Base-by-base conservation (phyloP, 2,888 invertebrate genomes). In the Campopleginae sp. region DNA sequence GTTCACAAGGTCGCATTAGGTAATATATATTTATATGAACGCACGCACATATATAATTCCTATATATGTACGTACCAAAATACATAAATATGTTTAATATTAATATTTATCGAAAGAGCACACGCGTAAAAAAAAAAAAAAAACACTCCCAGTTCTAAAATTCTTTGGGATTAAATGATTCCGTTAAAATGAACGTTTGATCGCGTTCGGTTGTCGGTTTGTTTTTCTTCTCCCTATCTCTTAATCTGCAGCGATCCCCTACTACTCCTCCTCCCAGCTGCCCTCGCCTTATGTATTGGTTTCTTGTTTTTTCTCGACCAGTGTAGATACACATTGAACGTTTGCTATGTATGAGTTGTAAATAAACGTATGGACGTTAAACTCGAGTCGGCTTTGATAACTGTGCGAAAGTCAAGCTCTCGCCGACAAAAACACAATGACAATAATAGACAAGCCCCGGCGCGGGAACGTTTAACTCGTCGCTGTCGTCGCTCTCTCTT, bases 1-100 rank as follows among this genome's bases (percentile, higher is more conserved):
- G 82, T 76, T 88, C 88, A 88, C 87, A 87, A 87, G 80, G 71
- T 82, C 86, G 84, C 66, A 84, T 87, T 83, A 65, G 70, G 10
- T 48, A 19, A 63, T 77, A 46, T 78, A 63, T 75, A 48, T 83
- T 27, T 77, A 46, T 42, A 46, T 31, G n/a, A 17, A 27, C 38
- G 14, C 31, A 46, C 17, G 42, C 54, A 58, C 27, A 46, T 42
- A 51, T 51, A 19, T 65, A 31, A 38, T 38, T 38, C 8, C 10
- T 51, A 51, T 7, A n/a, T 33, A 33, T 46, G 31, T 58, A 27
- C 19, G 23, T 70, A n/a, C 48, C 0, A 10, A 31, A 14, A 48
- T 33, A 38, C 23, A 23, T 38, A 51, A 19, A 72, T 44, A 27
- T 42, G 19, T 51, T 14, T 19, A 33, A 51, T 5, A 46, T 23